These are phyloP conservation scores for Rhizoglyphus robini DNA, from an alignment of 1,140 invertebrate species.

Conservation along the genomic window DNA sequence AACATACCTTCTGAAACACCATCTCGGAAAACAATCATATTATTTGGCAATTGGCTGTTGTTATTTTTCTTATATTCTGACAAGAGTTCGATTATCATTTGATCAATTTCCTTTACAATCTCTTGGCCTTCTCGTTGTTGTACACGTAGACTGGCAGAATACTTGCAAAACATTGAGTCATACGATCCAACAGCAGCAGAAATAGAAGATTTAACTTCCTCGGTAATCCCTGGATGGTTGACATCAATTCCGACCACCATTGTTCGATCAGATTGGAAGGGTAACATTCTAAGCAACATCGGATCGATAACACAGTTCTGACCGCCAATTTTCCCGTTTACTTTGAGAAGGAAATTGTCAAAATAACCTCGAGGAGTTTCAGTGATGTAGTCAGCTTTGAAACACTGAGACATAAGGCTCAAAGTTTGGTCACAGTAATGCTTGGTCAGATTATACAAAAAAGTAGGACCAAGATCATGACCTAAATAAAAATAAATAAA, in stretches of 20 bases:
- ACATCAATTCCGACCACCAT: conserved; percentile 50
- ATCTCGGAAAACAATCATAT: conserved; percentile 36
- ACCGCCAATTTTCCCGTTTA: conserved; percentile 71
- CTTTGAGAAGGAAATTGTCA: conserved; percentile 68
- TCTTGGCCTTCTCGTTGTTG: conserved; percentile 21
- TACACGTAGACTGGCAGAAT: conserved; percentile 9
- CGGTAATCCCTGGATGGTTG: conserved; percentile 55
- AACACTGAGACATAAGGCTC: conserved; percentile 65
- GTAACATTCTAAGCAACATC: neutral
- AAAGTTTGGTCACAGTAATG: conserved; percentile 53
- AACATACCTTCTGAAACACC: conserved; percentile 39
- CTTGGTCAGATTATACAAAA: conserved; percentile 44
- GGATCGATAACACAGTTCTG: conserved; percentile 54
- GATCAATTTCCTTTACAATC: conserved; percentile 42
- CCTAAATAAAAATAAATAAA: neutral
- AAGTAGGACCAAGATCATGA: neutral
- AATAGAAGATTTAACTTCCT: conserved; percentile 57
- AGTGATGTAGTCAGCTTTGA: conserved; percentile 46
- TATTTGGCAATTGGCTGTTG: conserved; percentile 26
- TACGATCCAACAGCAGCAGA: conserved; percentile 48
- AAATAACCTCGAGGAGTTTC: conserved; percentile 33
- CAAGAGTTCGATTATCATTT: conserved; percentile 50
- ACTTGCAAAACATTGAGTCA: conserved; percentile 21
- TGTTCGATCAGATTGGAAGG: neutral
- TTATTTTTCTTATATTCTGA: conserved; percentile 34